A percentile compares a stretch with the other conserved stretches of the same genome.
phyloP scores from a whole-genome alignment of 1,140 invertebrate species.

The Listronotus bonariensis region DNA sequence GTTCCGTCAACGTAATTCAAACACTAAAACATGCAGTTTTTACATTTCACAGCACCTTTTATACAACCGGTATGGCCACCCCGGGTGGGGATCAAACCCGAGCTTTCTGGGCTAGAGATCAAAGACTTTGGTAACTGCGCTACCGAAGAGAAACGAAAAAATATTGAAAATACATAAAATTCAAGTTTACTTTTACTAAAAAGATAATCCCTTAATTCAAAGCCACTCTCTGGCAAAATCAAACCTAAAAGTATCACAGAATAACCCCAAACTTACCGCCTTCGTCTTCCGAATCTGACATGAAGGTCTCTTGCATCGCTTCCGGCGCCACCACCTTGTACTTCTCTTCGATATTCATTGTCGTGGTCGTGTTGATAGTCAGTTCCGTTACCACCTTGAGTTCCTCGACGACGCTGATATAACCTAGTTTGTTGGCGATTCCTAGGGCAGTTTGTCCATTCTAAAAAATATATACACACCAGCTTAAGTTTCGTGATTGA shows the following conservation, averaged over 20 bases:
- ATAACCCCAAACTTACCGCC: slow-evolving; percentile 70
- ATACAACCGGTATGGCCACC: too few species aligned
- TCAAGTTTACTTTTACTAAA: too few species aligned
- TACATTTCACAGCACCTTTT: too few species aligned
- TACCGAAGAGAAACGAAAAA: too few species aligned
- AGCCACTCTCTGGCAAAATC: neutral
- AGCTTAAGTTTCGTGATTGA: too few species aligned
- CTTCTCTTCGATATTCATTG: slow-evolving; percentile 83
- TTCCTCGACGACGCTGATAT: slow-evolving; percentile 97
- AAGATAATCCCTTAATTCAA: neutral
- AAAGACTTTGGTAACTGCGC: too few species aligned
- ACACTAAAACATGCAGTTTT: too few species aligned
- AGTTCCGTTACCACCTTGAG: slow-evolving; percentile 96
- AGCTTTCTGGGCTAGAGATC: too few species aligned
- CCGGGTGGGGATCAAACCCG: too few species aligned
- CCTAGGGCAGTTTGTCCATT: slow-evolving; percentile 95
- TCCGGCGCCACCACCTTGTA: slow-evolving; percentile 96
- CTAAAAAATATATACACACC: slow-evolving; percentile 58
- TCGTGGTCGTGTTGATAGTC: slow-evolving; percentile 73
- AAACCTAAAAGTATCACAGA: slow-evolving; percentile 10
- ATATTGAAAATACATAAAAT: too few species aligned
- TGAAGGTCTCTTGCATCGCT: slow-evolving; percentile 98
- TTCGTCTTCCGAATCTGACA: slow-evolving; percentile 99
- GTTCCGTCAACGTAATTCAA: too few species aligned
- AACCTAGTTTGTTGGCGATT: slow-evolving; percentile 94